phyloP scores from a whole-genome alignment of 2,888 invertebrate genomes.

The Gymnosoma rotundatum region DNA sequence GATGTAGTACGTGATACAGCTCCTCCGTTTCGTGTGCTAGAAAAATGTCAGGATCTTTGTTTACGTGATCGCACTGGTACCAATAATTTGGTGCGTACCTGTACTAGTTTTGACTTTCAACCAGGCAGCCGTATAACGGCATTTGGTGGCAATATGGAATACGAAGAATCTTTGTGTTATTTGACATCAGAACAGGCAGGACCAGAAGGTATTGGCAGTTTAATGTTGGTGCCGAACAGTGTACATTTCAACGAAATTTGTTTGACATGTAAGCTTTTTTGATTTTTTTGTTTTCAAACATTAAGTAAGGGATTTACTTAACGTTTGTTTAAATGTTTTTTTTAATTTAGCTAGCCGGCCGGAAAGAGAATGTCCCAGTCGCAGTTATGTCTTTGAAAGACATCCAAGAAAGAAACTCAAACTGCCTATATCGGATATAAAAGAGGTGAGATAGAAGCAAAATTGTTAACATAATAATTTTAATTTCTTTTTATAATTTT shows the following conservation, averaged over 20 bases:
- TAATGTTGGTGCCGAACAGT: constrained; percentile 94
- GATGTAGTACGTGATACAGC: constrained; percentile 93
- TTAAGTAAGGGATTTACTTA: not conserved
- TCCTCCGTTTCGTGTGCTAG: constrained; percentile 92
- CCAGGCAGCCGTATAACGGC: constrained; percentile 93
- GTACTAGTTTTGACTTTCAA: constrained; percentile 95
- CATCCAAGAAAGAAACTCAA: constrained; percentile 93
- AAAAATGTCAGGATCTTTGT: constrained; percentile 94
- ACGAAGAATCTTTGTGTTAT: constrained; percentile 94
- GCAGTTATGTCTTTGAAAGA: constrained; percentile 93
- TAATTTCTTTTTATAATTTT: not conserved
- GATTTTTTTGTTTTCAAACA: not conserved
- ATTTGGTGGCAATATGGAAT: constrained; percentile 91
- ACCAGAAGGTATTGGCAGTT: constrained; percentile 93
- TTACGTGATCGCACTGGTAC: constrained; percentile 89
- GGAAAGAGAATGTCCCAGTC: constrained; percentile 93
- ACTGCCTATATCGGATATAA: constrained; percentile 90
- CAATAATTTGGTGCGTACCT: constrained; percentile 92
- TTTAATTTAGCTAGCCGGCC: constrained; percentile 88
- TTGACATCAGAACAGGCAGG: constrained; percentile 92
- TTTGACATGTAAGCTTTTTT: constrained; percentile 88
- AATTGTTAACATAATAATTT: not conserved
- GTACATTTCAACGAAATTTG: constrained; percentile 96
- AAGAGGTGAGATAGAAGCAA: constrained; percentile 85
- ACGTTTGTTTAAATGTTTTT: not conserved